A percentile compares a stretch with the other conserved stretches of the same genome.
Evolutionary conservation across 2,797 vertebrate genomes (phyloP).

Genomic region (Harpagifer antarcticus): DNA sequence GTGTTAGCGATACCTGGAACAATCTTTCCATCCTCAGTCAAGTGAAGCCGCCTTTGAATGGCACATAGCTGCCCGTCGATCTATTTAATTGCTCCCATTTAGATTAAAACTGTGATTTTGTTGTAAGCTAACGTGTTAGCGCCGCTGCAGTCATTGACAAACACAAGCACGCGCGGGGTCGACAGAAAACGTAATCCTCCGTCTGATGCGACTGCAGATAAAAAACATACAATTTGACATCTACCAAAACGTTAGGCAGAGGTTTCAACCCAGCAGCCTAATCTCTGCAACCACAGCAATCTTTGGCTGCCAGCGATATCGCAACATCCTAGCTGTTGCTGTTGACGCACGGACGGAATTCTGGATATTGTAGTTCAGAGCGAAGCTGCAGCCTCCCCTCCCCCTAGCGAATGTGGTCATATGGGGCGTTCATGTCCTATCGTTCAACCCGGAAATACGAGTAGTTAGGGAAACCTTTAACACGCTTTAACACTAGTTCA

Average conservation of each 20-base stretch:
- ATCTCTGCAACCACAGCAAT: conserved; percentile 79
- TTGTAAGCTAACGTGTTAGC: conserved; percentile 67
- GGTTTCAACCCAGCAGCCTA: conserved; percentile 58
- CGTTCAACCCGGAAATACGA: no score
- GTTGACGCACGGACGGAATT: conserved; percentile 62
- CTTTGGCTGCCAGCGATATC: conserved; percentile 77
- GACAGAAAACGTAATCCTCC: conserved; percentile 21
- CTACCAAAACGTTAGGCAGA: conserved; percentile 43
- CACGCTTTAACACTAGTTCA: neutral
- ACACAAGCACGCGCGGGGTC: conserved; percentile 47
- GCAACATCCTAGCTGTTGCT: conserved; percentile 81
- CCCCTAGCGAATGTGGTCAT: conserved; percentile 24
- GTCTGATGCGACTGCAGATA: conserved; percentile 8
- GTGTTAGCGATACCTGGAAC: conserved; percentile 35
- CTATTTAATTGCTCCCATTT: conserved; percentile 65
- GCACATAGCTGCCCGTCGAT: conserved; percentile 54
- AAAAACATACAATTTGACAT: conserved; percentile 42
- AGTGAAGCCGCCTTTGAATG: conserved; percentile 30
- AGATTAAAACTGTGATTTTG: conserved; percentile 53
- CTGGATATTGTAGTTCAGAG: conserved; percentile 72
- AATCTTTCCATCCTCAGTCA: conserved; percentile 73
- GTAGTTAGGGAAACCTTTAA: neutral
- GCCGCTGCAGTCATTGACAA: conserved; percentile 40
- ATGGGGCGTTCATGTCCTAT: conserved; percentile 23
- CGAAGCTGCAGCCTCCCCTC: conserved; percentile 35